These are phyloP conservation scores for Heliconius hortense DNA, from an alignment of 2,888 invertebrate genomes.

Conservation along the genomic window DNA sequence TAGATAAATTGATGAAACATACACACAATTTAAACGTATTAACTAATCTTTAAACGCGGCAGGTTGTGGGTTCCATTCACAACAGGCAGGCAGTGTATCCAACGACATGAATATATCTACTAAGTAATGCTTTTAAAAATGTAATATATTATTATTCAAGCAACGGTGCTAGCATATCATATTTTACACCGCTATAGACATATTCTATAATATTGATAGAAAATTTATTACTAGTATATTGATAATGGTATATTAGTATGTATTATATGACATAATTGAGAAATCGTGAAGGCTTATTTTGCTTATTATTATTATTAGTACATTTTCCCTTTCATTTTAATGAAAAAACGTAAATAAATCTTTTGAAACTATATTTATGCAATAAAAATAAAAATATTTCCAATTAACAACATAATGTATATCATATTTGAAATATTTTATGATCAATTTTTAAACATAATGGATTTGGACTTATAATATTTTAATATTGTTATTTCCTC, in stretches of 20 bases:
- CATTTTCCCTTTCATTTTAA: too few relatives aligned
- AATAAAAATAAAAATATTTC: too few relatives aligned
- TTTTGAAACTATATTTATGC: too few relatives aligned
- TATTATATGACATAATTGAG: neutral
- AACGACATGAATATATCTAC: neutral
- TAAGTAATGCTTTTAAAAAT: constrained; percentile 7
- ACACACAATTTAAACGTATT: too few relatives aligned
- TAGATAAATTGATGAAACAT: too few relatives aligned
- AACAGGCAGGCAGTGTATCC: neutral
- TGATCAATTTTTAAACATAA: too few relatives aligned
- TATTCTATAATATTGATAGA: neutral
- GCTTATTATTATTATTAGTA: neutral
- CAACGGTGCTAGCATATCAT: neutral
- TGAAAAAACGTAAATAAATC: too few relatives aligned
- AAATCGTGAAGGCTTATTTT: neutral
- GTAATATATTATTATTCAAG: neutral
- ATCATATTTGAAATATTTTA: too few relatives aligned
- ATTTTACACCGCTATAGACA: neutral
- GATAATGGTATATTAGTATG: neutral
- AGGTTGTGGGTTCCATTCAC: too few relatives aligned
- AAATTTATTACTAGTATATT: neutral
- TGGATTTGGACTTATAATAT: neutral
- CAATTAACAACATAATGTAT: too few relatives aligned
- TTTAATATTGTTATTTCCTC: neutral
- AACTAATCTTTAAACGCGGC: too few relatives aligned